phyloP scores from a whole-genome alignment of 1,140 invertebrate genomes.

The Drosophila sucinea region DNA sequence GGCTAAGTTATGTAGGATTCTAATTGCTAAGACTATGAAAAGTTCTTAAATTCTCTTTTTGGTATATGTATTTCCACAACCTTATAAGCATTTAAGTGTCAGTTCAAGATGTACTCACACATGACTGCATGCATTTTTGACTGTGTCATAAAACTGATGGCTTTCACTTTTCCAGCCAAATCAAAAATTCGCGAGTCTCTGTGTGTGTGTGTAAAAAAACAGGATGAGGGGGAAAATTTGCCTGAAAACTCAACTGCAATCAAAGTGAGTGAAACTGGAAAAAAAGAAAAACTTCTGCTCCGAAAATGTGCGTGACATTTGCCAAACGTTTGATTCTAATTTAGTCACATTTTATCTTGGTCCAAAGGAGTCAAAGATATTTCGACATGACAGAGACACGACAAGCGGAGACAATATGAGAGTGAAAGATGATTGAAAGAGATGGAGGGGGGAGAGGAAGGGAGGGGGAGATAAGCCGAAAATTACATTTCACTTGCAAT shows the following conservation, averaged over 20 bases:
- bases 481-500: constrained; percentile 4
- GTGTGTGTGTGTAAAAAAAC: constrained; percentile 30
- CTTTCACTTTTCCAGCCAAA: constrained; percentile 14
- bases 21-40: no score
- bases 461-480: not conserved
- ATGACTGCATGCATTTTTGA: constrained; percentile 54
- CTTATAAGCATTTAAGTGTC: constrained; percentile 33
- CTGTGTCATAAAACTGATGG: constrained; percentile 28
- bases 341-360: constrained; percentile 29
- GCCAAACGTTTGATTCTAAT: constrained; percentile 44
- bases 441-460: no score
- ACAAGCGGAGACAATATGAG: not conserved
- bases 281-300: not conserved
- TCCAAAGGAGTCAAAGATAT: constrained; percentile 19
- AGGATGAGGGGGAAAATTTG: constrained; percentile 37
- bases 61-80: not conserved
- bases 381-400: constrained; percentile 29
- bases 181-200: constrained; percentile 6
- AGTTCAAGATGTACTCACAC: constrained; percentile 35
- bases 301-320: constrained; percentile 28
- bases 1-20: no score
- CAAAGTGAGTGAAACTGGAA: constrained; percentile 41
- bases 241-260: constrained; percentile 40
- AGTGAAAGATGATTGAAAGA: not conserved
- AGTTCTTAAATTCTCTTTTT: no score